Base-by-base conservation (phyloP, 2,113 vertebrate genomes). In the Sorex fumeus region DNA sequence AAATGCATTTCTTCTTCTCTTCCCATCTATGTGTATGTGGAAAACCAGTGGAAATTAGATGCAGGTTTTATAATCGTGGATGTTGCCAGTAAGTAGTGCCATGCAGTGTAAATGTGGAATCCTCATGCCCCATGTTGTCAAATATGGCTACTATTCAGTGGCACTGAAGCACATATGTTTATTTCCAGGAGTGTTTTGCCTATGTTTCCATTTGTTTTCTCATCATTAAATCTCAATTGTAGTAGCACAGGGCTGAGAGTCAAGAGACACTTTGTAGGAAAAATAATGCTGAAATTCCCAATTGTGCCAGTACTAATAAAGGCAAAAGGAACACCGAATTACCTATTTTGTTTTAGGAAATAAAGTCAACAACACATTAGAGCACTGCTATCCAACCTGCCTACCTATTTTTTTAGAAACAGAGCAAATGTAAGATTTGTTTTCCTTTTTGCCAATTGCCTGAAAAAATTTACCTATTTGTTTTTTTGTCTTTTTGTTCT, bases 121-220 rank as follows among this genome's bases (percentile, higher is more conserved):
- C 32, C 88, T 74, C 0, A 8, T 75, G 53, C 45, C 69, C 69
- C 75, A 47, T 23, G 13, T 36, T 88, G 88, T 91, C 83, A 94
- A 77, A 77, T 3, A 32, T 87, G 89, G 50, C 4, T 10, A 36
- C 95, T 84, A 83, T 81, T 95, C 87, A 87, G 92, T 91, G 70
- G 64, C 76, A 72, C 81, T 90, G n/a, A 95, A 72, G n/a, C 40
- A 43, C n/a, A 67, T 79, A 69, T 69, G 64, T 88, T 95, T 95
- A 72, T 3, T 34, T 88, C n/a, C 13, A 53, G 40, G 53, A 92
- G 79, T 91, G 43, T 94, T 97, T 87, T 95, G 92, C 87, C 77
- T 32, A 64, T 47, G 28, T 84, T 93, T 97, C 88, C 79, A 3
- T 84, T 64, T 77, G 71, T 96, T 97, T 96, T 47, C 34, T 96